These are phyloP conservation scores for Bagarius yarrelli DNA, from an alignment of 2,113 vertebrate genomes.

Conservation along the genomic window DNA sequence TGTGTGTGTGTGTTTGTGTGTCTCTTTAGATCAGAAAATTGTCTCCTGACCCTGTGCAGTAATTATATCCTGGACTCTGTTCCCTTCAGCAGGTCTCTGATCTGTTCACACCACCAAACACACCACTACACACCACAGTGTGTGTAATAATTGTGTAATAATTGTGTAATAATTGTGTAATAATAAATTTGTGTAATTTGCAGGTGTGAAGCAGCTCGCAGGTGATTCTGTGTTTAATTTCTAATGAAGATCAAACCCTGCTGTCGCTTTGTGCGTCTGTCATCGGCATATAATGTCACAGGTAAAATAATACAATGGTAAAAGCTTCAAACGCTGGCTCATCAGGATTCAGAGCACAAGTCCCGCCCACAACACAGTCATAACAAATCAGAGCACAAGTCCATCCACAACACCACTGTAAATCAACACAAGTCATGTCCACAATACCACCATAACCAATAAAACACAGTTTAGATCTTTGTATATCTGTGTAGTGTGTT, in stretches of 20 bases:
- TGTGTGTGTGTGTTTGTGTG: constrained; percentile 15
- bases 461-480: not conserved
- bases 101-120: too few relatives aligned
- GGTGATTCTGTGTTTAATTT: constrained; percentile 91
- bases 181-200: not conserved
- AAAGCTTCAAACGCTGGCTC: too few relatives aligned
- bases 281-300: constrained; percentile 89
- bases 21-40: constrained; percentile 85
- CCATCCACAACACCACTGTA: not conserved
- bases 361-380: not conserved
- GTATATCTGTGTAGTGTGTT: too few relatives aligned
- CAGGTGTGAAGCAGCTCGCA: constrained; percentile 90
- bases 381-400: not conserved
- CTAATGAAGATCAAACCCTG: constrained; percentile 86
- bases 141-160: not conserved
- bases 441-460: not conserved
- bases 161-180: not conserved
- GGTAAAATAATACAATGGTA: constrained; percentile 64
- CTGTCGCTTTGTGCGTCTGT: constrained; percentile 92
- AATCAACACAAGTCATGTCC: not conserved
- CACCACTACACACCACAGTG: constrained; percentile 46
- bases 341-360: too few relatives aligned
- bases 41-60: constrained; percentile 89
- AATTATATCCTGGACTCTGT: constrained; percentile 90
- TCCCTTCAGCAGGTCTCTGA: constrained; percentile 85